Evolutionary conservation across 2,113 vertebrate genomes (phyloP).

Genomic region (Mastomys natalensis): DNA sequence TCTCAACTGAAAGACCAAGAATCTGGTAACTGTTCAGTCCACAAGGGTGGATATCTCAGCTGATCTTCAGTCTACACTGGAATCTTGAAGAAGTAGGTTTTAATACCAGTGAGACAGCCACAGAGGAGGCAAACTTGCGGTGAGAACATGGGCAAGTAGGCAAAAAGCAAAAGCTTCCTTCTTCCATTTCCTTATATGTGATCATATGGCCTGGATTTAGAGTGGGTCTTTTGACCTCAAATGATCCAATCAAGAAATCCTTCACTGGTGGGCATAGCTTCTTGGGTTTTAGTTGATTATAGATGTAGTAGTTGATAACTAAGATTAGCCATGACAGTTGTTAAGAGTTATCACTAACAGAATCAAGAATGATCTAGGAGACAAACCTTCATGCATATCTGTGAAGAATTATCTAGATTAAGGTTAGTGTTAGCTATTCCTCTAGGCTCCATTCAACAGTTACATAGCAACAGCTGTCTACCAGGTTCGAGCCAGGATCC

Average conservation of each 20-base stretch:
- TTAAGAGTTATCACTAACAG: not conserved
- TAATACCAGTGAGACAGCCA: not conserved
- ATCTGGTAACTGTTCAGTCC: not conserved
- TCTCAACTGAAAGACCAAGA: not conserved
- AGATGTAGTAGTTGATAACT: not conserved
- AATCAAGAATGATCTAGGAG: not conserved
- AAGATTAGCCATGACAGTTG: not conserved
- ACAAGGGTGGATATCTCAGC: not conserved
- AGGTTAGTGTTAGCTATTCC: not conserved
- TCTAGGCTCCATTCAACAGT: too few relatives aligned
- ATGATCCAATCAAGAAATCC: not conserved
- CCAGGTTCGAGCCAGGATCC: too few relatives aligned
- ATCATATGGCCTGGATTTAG: not conserved
- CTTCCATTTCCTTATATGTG: not conserved
- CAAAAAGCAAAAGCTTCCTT: not conserved
- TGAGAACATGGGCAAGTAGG: not conserved
- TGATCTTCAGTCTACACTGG: not conserved
- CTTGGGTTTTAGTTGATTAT: not conserved
- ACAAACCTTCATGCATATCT: not conserved
- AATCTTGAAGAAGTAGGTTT: not conserved
- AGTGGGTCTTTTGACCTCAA: not conserved
- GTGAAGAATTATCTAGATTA: not conserved
- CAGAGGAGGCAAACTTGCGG: not conserved
- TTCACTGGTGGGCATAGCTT: not conserved
- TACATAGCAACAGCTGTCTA: too few relatives aligned